Evolutionary conservation across 37 sponge, comb jelly and placozoan species (phyloP).

Genomic region (Axinella damicornis): DNA sequence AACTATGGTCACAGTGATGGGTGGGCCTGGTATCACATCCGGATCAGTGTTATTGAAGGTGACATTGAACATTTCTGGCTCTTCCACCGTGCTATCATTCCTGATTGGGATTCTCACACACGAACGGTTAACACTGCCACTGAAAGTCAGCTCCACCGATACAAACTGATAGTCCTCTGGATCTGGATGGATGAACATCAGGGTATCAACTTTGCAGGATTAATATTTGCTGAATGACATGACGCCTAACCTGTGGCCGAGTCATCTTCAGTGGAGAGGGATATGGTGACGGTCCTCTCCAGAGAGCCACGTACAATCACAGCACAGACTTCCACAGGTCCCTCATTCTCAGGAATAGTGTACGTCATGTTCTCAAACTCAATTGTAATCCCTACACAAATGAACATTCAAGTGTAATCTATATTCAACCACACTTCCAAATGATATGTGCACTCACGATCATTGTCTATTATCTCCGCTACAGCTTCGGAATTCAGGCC

Average conservation of each 20-base stretch:
- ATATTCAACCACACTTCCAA: too few species aligned
- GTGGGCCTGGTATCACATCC: too few species aligned
- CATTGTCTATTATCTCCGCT: too few species aligned
- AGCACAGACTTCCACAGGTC: background rate
- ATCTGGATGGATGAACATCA: too few species aligned
- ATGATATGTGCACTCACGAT: too few species aligned
- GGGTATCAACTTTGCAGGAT: too few species aligned
- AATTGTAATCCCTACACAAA: too few species aligned
- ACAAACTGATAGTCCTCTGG: background rate
- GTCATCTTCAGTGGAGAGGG: background rate
- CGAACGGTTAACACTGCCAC: too few species aligned
- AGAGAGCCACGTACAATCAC: background rate
- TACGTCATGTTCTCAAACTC: background rate
- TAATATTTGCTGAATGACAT: too few species aligned
- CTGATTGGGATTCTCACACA: constrained; percentile 1
- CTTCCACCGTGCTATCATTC: background rate
- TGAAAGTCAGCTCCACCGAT: background rate
- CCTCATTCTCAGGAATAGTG: background rate
- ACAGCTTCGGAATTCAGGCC: too few species aligned
- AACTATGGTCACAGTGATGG: background rate
- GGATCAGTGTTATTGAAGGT: too few species aligned
- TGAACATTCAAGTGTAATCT: too few species aligned
- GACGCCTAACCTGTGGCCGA: background rate
- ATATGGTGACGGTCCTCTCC: background rate
- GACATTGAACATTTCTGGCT: background rate